Evolutionary conservation across 2,797 vertebrate genomes (phyloP).

Genomic region (Scleropages formosus): DNA sequence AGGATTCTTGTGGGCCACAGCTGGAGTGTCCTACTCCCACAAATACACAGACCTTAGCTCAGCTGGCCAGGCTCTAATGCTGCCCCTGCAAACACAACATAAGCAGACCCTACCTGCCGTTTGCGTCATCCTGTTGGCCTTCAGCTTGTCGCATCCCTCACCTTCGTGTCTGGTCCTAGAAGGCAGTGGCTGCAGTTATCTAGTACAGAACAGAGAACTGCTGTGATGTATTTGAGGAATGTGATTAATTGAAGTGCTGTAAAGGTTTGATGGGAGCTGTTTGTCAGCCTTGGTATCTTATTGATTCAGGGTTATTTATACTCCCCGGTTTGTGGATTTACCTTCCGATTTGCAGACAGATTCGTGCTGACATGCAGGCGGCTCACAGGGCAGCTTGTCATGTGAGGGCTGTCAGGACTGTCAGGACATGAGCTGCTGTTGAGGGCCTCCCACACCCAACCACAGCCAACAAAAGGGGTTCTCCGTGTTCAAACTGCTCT

Average conservation of each 20-base stretch:
- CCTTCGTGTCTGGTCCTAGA: too few relatives aligned
- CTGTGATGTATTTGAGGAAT: not conserved
- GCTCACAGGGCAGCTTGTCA: not conserved
- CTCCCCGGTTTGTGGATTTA: not conserved
- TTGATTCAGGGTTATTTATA: conserved; percentile 22
- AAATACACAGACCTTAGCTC: not conserved
- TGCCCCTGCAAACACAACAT: not conserved
- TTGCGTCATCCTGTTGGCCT: not conserved
- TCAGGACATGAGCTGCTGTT: not conserved
- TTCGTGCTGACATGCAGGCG: not conserved
- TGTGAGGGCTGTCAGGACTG: not conserved
- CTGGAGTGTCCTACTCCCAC: too few relatives aligned
- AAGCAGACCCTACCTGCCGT: not conserved
- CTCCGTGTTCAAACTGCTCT: conserved; percentile 1
- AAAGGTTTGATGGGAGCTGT: conserved; percentile 17
- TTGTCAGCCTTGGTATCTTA: conserved; percentile 15
- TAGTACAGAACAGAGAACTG: not conserved
- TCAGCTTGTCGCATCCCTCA: not conserved
- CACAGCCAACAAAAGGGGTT: not conserved
- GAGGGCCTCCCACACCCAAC: not conserved
- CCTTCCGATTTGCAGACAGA: not conserved
- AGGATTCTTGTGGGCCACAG: too few relatives aligned
- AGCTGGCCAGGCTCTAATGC: not conserved
- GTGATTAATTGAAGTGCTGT: conserved; percentile 21
- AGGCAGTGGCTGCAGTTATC: not conserved